phyloP scores from a whole-genome alignment of 2,888 invertebrate genomes.

The Drosophila borealis region DNA sequence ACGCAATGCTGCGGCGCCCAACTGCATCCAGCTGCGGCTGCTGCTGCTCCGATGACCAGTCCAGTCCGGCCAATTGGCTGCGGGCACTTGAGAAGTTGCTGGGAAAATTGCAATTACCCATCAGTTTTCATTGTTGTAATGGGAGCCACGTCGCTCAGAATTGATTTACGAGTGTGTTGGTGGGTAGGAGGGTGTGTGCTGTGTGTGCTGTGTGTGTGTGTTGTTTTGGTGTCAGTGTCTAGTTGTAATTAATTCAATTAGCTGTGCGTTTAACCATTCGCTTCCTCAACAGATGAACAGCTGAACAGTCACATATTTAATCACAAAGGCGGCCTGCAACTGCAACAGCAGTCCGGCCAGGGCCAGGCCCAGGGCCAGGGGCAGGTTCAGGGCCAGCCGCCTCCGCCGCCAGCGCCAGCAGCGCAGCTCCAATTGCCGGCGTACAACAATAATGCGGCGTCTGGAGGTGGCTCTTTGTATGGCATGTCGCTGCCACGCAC shows the following conservation, averaged over 20 bases:
- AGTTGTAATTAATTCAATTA: constrained; percentile 76
- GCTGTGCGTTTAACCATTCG: constrained; percentile 58
- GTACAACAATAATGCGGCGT: constrained; percentile 54
- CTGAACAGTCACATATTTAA: constrained; percentile 89
- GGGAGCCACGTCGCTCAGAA: constrained; percentile 61
- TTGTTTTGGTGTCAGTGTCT: constrained; percentile 47
- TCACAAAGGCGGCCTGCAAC: constrained; percentile 89
- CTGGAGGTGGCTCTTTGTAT: constrained; percentile 56
- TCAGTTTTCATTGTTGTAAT: constrained; percentile 77
- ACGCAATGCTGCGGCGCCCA: constrained; percentile 44
- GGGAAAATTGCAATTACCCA: constrained; percentile 77
- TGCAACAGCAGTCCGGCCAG: constrained; percentile 77
- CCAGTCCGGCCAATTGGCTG: constrained; percentile 46
- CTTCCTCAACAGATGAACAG: constrained; percentile 82
- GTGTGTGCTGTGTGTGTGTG: constrained; percentile 9
- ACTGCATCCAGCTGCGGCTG: constrained; percentile 5
- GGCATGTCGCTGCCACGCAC: constrained; percentile 76
- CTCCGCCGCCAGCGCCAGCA: constrained; percentile 15
- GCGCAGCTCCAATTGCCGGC: constrained; percentile 51
- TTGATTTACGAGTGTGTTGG: constrained; percentile 69
- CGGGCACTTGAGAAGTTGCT: constrained; percentile 56
- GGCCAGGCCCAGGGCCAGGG: constrained; percentile 30
- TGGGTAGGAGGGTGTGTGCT: constrained; percentile 30
- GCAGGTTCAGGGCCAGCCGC: constrained; percentile 37
- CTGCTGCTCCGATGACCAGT: constrained; percentile 31